These are phyloP conservation scores for Mechanitis mazaeus DNA, from an alignment of 2,888 invertebrate species.

Conservation along the genomic window DNA sequence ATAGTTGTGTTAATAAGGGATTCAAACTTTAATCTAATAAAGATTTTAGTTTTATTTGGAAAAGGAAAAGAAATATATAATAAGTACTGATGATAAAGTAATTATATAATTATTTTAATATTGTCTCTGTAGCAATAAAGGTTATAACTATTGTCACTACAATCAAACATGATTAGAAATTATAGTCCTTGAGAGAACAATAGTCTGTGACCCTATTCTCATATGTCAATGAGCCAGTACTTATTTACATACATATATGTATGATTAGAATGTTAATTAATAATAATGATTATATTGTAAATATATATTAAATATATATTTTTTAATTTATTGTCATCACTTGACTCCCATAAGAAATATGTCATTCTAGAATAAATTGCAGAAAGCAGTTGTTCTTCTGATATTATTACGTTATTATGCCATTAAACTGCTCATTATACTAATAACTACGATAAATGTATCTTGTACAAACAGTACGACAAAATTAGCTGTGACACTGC, in stretches of 20 bases:
- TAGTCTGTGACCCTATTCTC: constrained; percentile 14
- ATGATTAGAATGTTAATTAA: constrained; percentile 1
- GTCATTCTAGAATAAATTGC: not conserved
- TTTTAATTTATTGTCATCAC: too few species aligned
- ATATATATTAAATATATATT: not conserved
- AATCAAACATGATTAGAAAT: not conserved
- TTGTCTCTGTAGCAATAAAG: not conserved
- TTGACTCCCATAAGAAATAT: not conserved
- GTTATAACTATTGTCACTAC: not conserved
- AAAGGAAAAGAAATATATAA: too few species aligned
- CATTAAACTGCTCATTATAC: constrained; percentile 7
- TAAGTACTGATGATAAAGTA: not conserved
- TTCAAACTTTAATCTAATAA: too few species aligned
- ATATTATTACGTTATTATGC: constrained; percentile 7
- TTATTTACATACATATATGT: not conserved
- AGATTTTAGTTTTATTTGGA: too few species aligned
- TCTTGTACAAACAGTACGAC: not conserved
- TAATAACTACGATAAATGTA: constrained; percentile 1
- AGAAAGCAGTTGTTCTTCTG: not conserved
- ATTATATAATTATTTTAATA: not conserved
- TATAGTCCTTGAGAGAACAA: constrained; percentile 10
- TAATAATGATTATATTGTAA: not conserved
- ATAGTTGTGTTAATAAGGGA: too few species aligned
- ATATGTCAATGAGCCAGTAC: constrained; percentile 7
- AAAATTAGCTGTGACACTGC: constrained; percentile 12